A percentile compares a stretch with the other conserved stretches of the same genome.
Conservation (phyloP, 2,797 vertebrate species). For the Trachurus trachurus region DNA sequence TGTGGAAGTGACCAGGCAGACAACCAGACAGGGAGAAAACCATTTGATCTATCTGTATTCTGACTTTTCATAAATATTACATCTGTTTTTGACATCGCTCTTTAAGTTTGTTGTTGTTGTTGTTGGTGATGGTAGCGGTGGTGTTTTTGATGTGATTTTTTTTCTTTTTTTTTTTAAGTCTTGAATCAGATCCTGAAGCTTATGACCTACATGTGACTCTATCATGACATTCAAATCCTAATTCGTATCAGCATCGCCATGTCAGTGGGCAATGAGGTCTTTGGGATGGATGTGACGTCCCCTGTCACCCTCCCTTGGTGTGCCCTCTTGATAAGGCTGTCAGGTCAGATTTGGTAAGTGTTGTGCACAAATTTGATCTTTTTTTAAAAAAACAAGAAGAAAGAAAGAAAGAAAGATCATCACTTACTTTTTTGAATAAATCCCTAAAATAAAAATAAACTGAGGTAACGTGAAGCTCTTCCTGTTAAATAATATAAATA, state of each 20-base stretch:
- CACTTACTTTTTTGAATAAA: neutral
- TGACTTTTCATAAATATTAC: neutral
- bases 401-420: neutral
- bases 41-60: neutral
- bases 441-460: neutral
- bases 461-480: neutral
- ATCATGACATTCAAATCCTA: constrained; percentile 26
- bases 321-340: constrained; percentile 56
- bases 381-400: neutral
- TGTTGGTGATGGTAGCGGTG: neutral
- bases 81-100: neutral
- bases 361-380: constrained; percentile 33
- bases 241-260: constrained; percentile 44
- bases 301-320: constrained; percentile 44
- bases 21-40: neutral
- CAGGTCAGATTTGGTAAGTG: constrained; percentile 54
- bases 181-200: constrained; percentile 19
- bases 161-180: neutral
- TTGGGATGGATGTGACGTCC: constrained; percentile 55
- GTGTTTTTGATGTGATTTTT: neutral
- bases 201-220: constrained; percentile 48
- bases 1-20: neutral
- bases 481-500: neutral
- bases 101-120: neutral
- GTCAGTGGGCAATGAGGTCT: constrained; percentile 46